Percentiles rank a stretch among this genome's conserved stretches.
Evolutionary conservation across 2,888 invertebrate genomes (phyloP).

Genomic region (Ormia ochracea): DNA sequence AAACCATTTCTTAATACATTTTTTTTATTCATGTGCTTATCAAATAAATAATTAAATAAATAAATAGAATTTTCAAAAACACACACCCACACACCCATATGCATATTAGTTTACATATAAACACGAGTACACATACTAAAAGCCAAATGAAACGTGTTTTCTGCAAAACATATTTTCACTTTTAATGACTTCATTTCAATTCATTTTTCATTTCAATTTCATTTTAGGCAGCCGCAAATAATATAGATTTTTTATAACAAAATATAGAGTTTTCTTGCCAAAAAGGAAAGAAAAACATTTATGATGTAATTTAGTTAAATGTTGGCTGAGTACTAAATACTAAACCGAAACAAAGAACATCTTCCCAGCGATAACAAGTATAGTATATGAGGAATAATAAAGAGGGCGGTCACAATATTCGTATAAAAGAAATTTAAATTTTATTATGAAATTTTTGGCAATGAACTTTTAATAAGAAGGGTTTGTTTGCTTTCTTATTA

Average conservation of each 20-base stretch:
- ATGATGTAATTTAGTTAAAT: constrained; percentile 52
- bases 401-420: not conserved
- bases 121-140: too few relatives aligned
- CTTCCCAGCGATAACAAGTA: not conserved
- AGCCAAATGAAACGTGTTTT: not conserved
- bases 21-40: too few relatives aligned
- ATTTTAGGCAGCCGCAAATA: constrained; percentile 10
- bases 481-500: too few relatives aligned
- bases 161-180: constrained; percentile 17
- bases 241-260: too few relatives aligned
- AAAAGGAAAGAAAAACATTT: constrained; percentile 2
- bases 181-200: constrained; percentile 33
- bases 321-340: constrained; percentile 1
- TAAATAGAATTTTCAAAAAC: not conserved
- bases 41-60: too few relatives aligned
- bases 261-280: constrained; percentile 37
- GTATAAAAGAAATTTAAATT: constrained; percentile 20
- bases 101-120: not conserved
- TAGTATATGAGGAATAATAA: constrained; percentile 1
- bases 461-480: constrained; percentile 27
- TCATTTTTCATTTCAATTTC: constrained; percentile 55
- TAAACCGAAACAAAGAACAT: not conserved
- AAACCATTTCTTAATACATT: too few relatives aligned
- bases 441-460: constrained; percentile 51
- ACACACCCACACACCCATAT: not conserved